Base-by-base conservation (phyloP, 1,140 invertebrate species). In the Thaumatotibia leucotreta region DNA sequence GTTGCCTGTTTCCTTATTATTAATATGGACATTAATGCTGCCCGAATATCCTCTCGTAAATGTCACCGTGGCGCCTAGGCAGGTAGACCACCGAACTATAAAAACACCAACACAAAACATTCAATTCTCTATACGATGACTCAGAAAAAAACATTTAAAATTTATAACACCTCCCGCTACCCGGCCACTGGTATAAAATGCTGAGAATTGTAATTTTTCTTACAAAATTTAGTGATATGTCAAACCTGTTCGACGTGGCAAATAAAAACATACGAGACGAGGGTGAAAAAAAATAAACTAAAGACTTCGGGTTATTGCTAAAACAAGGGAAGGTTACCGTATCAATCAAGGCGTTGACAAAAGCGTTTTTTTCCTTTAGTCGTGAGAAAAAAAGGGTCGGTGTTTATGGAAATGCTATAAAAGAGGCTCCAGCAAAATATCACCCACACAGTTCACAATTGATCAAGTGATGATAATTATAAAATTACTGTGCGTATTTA, bases 301-400 rank as follows among this genome's bases (percentile, higher is more conserved):
- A 84, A 81, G 77, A 77, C 74, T 81, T 82, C 76, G 82, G 83
- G 84, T 86, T 88, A 88, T 88, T 88, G 88, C 88, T 91, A 91
- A 91, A 91, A 91, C 88, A 91, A 89, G 88, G 83, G 79, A 88
- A 83, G 82, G 86, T 89, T 88, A 82, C 82, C 86, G 80, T 88
- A 91, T 91, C 88, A 91, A 91, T 91, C 88, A 91, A 89, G 83
- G 86, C 86, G 86, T 89, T 89, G 88, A 91, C 86, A 91, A 91
- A 91, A 88, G 82, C 75, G 76, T 71, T 83, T 89, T 88, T 89
- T 89, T 90, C 68, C 68, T 73, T 68, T 65, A 73, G 58, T 74
- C 78, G 80, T 84, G 83, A 77, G 77, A 86, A 88, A 89, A 89
- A 89, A 90, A 90, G 73, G 85, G 84, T 80, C 82, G 69, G 76